phyloP scores from a whole-genome alignment of 35 echinoderm and acorn worm genomes.

The Lytechinus variegatus region DNA sequence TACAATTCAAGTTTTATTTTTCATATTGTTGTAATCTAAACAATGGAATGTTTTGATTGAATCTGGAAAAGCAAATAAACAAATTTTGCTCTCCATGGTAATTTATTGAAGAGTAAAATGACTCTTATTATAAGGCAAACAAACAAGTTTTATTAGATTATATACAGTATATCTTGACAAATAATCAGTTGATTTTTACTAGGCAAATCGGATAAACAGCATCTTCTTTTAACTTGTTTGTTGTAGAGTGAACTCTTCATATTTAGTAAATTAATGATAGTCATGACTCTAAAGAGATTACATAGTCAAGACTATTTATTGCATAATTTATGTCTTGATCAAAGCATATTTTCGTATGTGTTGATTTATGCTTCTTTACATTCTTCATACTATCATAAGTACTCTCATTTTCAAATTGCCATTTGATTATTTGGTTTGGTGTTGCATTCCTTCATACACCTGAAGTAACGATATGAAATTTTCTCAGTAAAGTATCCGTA shows the following conservation, averaged over 20 bases:
- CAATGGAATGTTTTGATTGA: background rate
- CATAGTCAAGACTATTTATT: too few relatives aligned
- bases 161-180: background rate
- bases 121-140: background rate
- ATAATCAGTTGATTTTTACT: background rate
- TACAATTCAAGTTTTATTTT: background rate
- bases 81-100: background rate
- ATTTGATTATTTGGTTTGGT: background rate
- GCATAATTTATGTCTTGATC: background rate
- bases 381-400: background rate
- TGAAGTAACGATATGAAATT: background rate
- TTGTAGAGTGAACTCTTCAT: background rate
- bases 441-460: background rate
- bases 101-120: background rate
- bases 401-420: background rate
- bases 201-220: background rate
- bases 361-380: background rate
- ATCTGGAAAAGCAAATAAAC: background rate
- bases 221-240: background rate
- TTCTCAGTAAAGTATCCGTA: background rate
- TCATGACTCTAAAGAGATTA: too few relatives aligned
- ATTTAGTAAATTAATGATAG: too few relatives aligned
- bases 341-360: background rate
- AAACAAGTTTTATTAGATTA: background rate
- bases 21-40: background rate